These are phyloP conservation scores for Drosophila novamexicana DNA, from an alignment of 1,140 invertebrate genomes.

Conservation along the genomic window DNA sequence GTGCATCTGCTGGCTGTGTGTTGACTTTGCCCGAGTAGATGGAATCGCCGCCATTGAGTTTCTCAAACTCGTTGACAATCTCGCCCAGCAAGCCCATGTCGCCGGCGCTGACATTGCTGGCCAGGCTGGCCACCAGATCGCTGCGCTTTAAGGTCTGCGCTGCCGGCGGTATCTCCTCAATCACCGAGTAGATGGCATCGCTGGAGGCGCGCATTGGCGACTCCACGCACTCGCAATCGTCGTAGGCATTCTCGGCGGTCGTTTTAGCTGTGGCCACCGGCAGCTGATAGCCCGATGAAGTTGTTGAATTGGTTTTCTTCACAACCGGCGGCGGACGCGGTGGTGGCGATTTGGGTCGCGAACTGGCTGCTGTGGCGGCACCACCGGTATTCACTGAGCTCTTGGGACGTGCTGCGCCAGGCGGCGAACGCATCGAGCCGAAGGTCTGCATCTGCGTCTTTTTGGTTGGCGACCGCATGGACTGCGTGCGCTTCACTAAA, in stretches of 20 bases:
- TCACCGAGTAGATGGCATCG: conserved; percentile 94
- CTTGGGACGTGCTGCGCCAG: conserved; percentile 87
- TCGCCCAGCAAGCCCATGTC: conserved; percentile 91
- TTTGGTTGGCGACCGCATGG: conserved; percentile 88
- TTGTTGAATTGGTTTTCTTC: conserved; percentile 81
- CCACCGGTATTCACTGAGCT: conserved; percentile 86
- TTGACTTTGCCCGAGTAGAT: conserved; percentile 90
- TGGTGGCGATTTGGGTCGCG: conserved; percentile 88
- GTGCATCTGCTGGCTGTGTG: conserved; percentile 81
- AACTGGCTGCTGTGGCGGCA: conserved; percentile 45
- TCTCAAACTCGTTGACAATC: conserved; percentile 94
- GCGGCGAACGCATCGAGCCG: conserved; percentile 90
- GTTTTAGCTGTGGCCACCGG: conserved; percentile 85
- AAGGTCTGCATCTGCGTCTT: conserved; percentile 88
- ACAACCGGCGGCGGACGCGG: conserved; percentile 85
- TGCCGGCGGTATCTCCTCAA: conserved; percentile 88
- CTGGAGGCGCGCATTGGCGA: conserved; percentile 84
- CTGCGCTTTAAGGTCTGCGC: conserved; percentile 80
- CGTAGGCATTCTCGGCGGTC: conserved; percentile 87
- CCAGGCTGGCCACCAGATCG: conserved; percentile 75
- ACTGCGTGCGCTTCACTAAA: conserved; percentile 89
- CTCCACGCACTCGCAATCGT: conserved; percentile 90
- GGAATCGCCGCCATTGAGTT: conserved; percentile 91
- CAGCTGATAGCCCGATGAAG: conserved; percentile 74
- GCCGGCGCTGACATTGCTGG: conserved; percentile 84